Evolutionary conservation across 2,113 vertebrate species (phyloP).

Genomic region (Ornithorhynchus anatinus): DNA sequence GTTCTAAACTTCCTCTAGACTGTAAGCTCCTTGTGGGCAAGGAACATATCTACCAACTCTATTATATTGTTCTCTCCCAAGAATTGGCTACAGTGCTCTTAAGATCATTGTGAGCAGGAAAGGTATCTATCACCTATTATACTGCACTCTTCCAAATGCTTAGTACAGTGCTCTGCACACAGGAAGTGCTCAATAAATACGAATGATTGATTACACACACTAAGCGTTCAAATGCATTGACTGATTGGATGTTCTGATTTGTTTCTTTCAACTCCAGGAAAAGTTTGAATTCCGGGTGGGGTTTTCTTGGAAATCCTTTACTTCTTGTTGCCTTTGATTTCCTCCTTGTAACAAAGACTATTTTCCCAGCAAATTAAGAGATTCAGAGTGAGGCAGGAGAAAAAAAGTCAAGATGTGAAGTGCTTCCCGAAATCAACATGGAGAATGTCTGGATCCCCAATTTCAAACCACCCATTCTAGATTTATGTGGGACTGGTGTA

Average conservation of each 20-base stretch:
- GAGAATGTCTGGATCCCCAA: constrained; percentile 39
- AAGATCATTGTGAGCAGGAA: no score
- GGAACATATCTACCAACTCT: no score
- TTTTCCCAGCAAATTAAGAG: constrained; percentile 54
- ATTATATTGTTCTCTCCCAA: no score
- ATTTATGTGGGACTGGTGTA: constrained; percentile 23
- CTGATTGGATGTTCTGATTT: constrained; percentile 48
- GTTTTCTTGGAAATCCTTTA: constrained; percentile 60
- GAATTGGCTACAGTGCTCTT: no score
- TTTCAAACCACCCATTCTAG: constrained; percentile 28
- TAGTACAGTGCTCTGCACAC: no score
- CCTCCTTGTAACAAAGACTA: constrained; percentile 49
- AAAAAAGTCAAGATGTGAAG: constrained; percentile 35
- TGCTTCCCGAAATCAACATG: constrained; percentile 46
- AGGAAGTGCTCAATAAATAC: no score
- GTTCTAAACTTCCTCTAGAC: not conserved
- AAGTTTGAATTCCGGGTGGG: constrained; percentile 51
- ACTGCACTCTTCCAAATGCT: no score
- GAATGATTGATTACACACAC: no score
- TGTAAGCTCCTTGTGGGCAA: not conserved
- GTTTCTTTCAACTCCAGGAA: constrained; percentile 60
- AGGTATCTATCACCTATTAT: no score
- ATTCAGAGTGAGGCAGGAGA: constrained; percentile 46
- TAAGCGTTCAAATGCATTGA: constrained; percentile 59
- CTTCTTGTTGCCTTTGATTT: constrained; percentile 61